Percentiles rank a stretch among this genome's conserved stretches.
Evolutionary conservation across 2,113 vertebrate species (phyloP).

Genomic region (Nesospiza acunhae): DNA sequence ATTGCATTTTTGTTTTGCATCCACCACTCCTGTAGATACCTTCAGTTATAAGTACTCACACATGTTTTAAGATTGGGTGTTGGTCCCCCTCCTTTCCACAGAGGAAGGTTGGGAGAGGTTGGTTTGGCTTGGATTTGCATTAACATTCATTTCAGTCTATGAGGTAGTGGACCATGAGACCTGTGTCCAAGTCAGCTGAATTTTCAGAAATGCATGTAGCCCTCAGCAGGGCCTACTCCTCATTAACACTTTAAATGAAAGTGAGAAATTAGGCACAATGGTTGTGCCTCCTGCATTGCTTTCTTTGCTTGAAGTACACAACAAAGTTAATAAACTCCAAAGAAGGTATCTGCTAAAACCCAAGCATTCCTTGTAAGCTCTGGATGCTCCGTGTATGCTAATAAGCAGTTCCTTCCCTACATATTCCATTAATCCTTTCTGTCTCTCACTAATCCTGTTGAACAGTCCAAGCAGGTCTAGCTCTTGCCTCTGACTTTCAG

Average conservation of each 20-base stretch:
- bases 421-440: background rate
- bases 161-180: background rate
- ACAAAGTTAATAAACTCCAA: background rate
- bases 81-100: fast-evolving
- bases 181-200: background rate
- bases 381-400: background rate
- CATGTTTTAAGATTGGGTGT: background rate
- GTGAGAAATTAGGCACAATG: background rate
- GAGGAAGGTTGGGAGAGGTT: background rate
- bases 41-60: background rate
- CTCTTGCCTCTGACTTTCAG: background rate
- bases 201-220: background rate
- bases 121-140: background rate
- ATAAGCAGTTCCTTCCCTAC: background rate
- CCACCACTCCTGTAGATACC: background rate
- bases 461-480: background rate
- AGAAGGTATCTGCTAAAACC: background rate
- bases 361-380: background rate
- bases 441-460: background rate
- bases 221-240: background rate
- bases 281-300: background rate
- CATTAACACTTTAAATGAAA: background rate
- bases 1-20: background rate
- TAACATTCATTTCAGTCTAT: background rate
- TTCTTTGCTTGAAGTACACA: background rate